phyloP scores from a whole-genome alignment of 2,797 vertebrate species.

The Microctenopoma lineatum region DNA sequence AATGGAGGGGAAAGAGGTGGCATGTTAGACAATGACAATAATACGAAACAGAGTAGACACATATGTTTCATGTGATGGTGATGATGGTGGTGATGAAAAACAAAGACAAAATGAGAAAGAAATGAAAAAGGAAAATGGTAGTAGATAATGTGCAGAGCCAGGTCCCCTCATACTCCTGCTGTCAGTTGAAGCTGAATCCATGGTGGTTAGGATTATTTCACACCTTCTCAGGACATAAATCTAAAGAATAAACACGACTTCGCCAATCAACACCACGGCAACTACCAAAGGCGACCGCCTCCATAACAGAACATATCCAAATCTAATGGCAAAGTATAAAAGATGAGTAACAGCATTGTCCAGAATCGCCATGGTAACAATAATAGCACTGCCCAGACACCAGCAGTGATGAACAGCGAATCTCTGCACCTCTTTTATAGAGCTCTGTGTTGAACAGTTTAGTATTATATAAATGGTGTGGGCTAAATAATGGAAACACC shows the following conservation, averaged over 20 bases:
- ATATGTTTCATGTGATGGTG: background rate
- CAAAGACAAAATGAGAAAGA: conserved; percentile 18
- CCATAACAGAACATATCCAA: conserved; percentile 4
- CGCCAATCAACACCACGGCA: conserved; percentile 9
- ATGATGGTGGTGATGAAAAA: conserved; percentile 9
- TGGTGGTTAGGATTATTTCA: background rate
- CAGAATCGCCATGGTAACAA: conserved; percentile 59
- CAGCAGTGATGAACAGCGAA: conserved; percentile 12
- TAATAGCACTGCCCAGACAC: conserved; percentile 33
- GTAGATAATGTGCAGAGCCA: conserved; percentile 14
- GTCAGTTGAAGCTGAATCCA: background rate
- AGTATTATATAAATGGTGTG: background rate
- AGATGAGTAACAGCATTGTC: conserved; percentile 34
- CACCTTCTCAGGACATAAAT: background rate
- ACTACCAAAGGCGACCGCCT: background rate
- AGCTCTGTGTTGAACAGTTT: background rate
- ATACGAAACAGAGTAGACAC: conserved; percentile 28
- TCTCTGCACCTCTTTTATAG: background rate
- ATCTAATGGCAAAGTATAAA: conserved; percentile 7
- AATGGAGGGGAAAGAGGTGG: conserved; percentile 27
- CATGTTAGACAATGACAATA: conserved; percentile 41
- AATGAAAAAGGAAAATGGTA: conserved; percentile 6
- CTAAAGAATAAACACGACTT: background rate
- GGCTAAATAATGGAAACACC: too few relatives aligned
- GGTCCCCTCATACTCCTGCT: conserved; percentile 35